These are phyloP conservation scores for Cryptomyrus ogoouensis DNA, from an alignment of 2,113 vertebrate genomes.

Conservation along the genomic window DNA sequence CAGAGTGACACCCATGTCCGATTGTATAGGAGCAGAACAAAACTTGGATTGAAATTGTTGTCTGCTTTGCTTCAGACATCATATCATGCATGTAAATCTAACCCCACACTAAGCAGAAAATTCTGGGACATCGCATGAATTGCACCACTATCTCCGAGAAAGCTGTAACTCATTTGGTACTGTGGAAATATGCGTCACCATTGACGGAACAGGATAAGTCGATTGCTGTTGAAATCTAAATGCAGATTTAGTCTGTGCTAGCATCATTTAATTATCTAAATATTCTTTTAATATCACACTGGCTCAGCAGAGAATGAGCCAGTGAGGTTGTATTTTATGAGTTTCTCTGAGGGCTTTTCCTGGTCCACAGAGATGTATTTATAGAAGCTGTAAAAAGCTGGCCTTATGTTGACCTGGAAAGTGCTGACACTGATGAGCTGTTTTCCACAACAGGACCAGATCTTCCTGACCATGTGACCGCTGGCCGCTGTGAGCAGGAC, in stretches of 20 bases:
- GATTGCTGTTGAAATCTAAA: neutral
- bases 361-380: neutral
- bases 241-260: neutral
- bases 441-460: neutral
- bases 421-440: constrained; percentile 5
- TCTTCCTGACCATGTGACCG: neutral
- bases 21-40: neutral
- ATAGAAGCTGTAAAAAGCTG: neutral
- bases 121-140: neutral
- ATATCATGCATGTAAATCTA: neutral
- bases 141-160: neutral
- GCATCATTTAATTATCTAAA: neutral
- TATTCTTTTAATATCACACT: neutral
- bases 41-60: neutral
- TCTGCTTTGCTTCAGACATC: neutral
- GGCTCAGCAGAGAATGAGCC: neutral
- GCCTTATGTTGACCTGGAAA: neutral
- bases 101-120: neutral
- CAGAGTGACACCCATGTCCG: neutral
- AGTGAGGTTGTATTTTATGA: neutral
- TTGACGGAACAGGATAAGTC: neutral
- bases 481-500: neutral
- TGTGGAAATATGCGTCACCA: neutral
- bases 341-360: neutral
- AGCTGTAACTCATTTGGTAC: neutral